phyloP scores from a whole-genome alignment of 2,797 vertebrate species.

The Trachops cirrhosus region DNA sequence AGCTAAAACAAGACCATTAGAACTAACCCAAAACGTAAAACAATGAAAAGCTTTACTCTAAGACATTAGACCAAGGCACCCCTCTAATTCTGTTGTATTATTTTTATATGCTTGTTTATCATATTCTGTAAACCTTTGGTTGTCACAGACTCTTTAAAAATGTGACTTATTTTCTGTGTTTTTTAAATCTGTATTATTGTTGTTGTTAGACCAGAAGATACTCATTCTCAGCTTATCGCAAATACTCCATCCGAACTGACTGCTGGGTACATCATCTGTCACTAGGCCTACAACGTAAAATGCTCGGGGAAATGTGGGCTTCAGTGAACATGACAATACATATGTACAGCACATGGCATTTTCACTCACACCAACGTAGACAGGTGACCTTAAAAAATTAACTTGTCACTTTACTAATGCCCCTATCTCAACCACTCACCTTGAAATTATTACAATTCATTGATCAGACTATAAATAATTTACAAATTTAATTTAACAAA shows the following conservation, averaged over 20 bases:
- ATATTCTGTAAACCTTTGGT: neutral
- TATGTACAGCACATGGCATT: neutral
- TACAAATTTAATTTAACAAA: neutral
- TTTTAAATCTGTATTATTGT: neutral
- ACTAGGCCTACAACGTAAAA: neutral
- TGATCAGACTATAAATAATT: neutral
- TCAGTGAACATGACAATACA: neutral
- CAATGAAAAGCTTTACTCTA: neutral
- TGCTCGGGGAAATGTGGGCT: neutral
- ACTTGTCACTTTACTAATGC: neutral
- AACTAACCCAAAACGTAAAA: neutral
- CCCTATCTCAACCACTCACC: neutral
- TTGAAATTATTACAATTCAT: neutral
- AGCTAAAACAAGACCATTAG: neutral
- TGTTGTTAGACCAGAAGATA: neutral
- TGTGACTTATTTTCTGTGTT: neutral
- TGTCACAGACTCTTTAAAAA: neutral
- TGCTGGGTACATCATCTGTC: neutral
- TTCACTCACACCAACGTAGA: neutral
- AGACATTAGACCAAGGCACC: neutral
- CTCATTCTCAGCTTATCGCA: neutral
- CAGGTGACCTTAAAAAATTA: neutral
- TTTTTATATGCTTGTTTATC: neutral
- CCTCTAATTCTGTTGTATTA: neutral
- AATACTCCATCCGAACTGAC: neutral